Evolutionary conservation across 2,888 invertebrate species (phyloP).

Genomic region (Callyntrura guangdongensis): DNA sequence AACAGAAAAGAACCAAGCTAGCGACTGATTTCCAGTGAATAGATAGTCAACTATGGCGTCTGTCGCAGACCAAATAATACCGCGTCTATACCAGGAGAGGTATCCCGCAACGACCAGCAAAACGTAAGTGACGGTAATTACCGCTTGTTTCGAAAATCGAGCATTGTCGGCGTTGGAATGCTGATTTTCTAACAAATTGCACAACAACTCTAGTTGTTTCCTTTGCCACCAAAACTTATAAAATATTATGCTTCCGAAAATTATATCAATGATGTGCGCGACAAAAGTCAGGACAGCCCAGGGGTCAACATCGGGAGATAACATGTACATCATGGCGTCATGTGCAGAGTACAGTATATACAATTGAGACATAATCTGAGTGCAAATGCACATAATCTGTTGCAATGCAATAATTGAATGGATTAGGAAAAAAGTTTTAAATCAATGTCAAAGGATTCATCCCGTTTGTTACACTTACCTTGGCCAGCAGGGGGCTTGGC

Average conservation of each 20-base stretch:
- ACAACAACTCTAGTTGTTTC: background rate
- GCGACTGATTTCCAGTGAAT: background rate
- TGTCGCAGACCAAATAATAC: background rate
- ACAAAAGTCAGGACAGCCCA: conserved; percentile 45
- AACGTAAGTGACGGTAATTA: background rate
- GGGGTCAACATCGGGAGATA: conserved; percentile 8
- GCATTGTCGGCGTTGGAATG: too few species aligned
- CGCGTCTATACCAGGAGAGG: background rate
- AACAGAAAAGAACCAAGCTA: background rate
- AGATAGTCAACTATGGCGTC: background rate
- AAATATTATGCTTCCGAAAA: background rate
- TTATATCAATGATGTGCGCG: conserved; percentile 5
- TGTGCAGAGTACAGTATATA: background rate
- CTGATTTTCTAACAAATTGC: background rate
- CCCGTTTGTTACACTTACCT: background rate
- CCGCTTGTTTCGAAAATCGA: background rate
- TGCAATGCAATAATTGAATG: background rate
- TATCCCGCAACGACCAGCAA: background rate
- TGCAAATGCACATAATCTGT: background rate
- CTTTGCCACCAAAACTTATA: conserved; percentile 15
- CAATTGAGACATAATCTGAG: background rate
- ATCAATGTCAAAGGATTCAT: background rate
- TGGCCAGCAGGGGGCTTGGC: background rate
- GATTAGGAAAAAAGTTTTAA: background rate
- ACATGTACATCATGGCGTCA: background rate